A percentile compares a stretch with the other conserved stretches of the same genome.
These are phyloP conservation scores for Coranthus polyacanthus DNA, from an alignment of 2,797 vertebrate genomes.

Conservation along the genomic window DNA sequence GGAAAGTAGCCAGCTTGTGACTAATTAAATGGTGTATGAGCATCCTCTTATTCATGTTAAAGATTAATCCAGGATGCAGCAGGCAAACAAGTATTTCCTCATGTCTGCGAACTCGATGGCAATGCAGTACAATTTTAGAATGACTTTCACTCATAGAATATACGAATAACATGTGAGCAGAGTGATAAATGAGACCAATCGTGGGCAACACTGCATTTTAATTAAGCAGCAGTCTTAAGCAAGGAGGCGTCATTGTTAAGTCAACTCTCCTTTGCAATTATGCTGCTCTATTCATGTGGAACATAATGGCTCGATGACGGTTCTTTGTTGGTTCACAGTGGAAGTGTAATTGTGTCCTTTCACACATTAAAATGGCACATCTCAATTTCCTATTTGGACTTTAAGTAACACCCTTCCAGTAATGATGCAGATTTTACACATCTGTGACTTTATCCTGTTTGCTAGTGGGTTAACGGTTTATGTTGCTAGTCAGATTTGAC, in stretches of 20 bases:
- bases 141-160: conserved; percentile 61
- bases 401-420: conserved; percentile 33
- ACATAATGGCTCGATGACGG: conserved; percentile 81
- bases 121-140: conserved; percentile 59
- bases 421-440: conserved; percentile 41
- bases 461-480: no score
- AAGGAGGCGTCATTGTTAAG: conserved; percentile 79
- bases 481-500: neutral
- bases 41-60: conserved; percentile 50
- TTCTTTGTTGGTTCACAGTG: conserved; percentile 80
- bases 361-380: conserved; percentile 70
- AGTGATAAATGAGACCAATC: conserved; percentile 79
- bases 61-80: conserved; percentile 61
- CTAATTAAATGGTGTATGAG: conserved; percentile 46
- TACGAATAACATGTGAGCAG: conserved; percentile 68
- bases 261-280: conserved; percentile 82
- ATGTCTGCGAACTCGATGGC: conserved; percentile 62
- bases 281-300: conserved; percentile 79
- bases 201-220: conserved; percentile 78
- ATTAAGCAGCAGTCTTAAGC: conserved; percentile 80
- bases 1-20: conserved; percentile 13
- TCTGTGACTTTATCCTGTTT: conserved; percentile 35
- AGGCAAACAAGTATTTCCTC: conserved; percentile 56
- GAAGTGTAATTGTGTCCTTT: conserved; percentile 80
- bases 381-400: conserved; percentile 67